phyloP scores from a whole-genome alignment of 2,797 vertebrate species.

The Cygnus olor region DNA sequence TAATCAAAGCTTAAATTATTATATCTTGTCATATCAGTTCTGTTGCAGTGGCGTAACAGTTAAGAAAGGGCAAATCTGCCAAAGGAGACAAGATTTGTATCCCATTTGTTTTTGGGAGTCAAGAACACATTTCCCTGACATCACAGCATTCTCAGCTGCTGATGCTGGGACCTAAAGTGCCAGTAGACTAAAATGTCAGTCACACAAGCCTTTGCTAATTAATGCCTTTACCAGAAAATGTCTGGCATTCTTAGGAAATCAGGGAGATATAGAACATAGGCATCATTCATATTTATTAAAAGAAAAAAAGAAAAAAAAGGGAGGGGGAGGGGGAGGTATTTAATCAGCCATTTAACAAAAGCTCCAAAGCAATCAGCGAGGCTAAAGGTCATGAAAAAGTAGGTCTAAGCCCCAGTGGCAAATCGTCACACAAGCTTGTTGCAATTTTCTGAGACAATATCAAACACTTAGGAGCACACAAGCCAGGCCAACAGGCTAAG shows the following conservation, averaged over 20 bases:
- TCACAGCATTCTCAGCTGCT: background rate
- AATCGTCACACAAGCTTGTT: background rate
- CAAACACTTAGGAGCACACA: background rate
- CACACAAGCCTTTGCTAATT: constrained; percentile 33
- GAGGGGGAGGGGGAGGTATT: background rate
- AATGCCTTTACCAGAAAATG: background rate
- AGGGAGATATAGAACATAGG: background rate
- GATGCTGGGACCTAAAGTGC: background rate
- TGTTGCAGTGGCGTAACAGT: background rate
- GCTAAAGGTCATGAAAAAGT: constrained; percentile 3
- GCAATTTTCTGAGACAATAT: background rate
- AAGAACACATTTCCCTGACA: background rate
- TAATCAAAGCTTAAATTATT: background rate
- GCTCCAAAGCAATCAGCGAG: background rate
- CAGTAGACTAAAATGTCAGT: background rate
- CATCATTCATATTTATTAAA: constrained; percentile 10
- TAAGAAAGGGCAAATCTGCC: background rate
- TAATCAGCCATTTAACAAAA: constrained; percentile 24
- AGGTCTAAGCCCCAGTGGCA: background rate
- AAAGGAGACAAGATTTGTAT: background rate
- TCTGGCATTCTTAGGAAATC: constrained; percentile 35
- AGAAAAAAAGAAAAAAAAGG: background rate
- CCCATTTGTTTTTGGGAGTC: background rate
- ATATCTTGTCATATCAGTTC: background rate
- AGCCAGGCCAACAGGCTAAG: constrained; percentile 16